Evolutionary conservation across 2,113 vertebrate species (phyloP), one percentile per base, ranked within the genome.

Genomic region (Syrmaticus mikado): DNA sequence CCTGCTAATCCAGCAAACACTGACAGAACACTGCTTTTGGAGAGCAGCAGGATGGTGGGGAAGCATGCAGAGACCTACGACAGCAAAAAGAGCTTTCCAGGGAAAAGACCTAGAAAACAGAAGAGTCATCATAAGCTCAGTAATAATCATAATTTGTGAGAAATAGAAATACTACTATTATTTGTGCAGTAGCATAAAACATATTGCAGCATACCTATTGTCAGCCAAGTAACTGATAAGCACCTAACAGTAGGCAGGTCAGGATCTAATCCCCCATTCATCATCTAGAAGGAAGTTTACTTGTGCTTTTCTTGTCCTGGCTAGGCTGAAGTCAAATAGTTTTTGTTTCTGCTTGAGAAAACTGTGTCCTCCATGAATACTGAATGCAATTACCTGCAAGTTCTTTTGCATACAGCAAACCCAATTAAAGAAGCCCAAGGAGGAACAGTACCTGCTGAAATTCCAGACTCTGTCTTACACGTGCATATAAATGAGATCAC

Each of bases 121-220:
- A 95, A 32, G 48, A 72, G 76, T 89, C 70, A 64, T 46, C 50
- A 89, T 86, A 82, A 92, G 34, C 18, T 62, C 52, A 30, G 48
- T 90, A 77, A 90, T 45, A 41, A 92, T 79, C 73, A 95, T 85
- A 77, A 92, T 95, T 67, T 93, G 53, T 57, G 89, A 89, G 57
- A 90, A 66, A 20, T 71, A 32, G 55, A 81, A 85, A 82, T 38
- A 66, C 72, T 53, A n/a, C 58, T 85, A 87, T 90, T 89, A 84
- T 64, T 85, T 57, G 24, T 62, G 78, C 62, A 91, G 55, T 2
- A 53, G 34, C 40, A 80, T 0, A 46, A 28, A 85, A 76, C 3
- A 22, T 65, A 57, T 0, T 67, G 34, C 38, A 75, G 53, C 43
- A 41, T 17, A 52, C 27, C 53, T 62, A 36, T 25, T 72, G 41